Base-by-base conservation (phyloP, 1,140 invertebrate species). In the Procambarus clarkii region DNA sequence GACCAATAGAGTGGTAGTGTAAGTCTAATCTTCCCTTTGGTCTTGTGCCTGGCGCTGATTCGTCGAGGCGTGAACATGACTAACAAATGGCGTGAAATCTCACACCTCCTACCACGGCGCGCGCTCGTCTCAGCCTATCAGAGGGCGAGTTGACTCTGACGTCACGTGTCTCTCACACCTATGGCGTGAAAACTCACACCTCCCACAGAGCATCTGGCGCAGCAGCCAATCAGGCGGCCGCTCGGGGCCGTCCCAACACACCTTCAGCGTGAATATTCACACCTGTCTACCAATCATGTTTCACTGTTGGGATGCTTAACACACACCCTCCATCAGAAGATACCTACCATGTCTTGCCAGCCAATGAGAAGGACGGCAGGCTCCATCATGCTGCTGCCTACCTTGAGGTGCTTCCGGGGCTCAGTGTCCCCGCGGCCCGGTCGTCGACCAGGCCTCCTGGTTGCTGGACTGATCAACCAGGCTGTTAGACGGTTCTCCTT, bases 111-210 rank as follows among this genome's bases (percentile, higher is more conserved):
- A 50, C 88, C 60, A 44, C 82, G 74, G 34, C 81, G 58, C 88
- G 60, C 81, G 82, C 81, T 64, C 82, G 54, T 69, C 74, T 91
- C 48, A 79, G 74, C 88, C 88, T 84, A 91, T 91, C 88, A 85
- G 45, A 21, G 60, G 5, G 80, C 88, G 74, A 82, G 82, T 78
- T 79, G 18, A 11, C 58, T 2, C n/a, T 91, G 88, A 91, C 88
- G 88, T 91, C 88, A 91, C 88, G 50, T 48, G 44, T 85, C 82
- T 69, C 88, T 91, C 81, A 91, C 88, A 91, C 88, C 88, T 91
- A 91, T 91, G 88, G 88, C 88, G 88, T 85, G 88, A 91, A 91
- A 85, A 85, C 81, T 91, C 88, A 91, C 88, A 91, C 88, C 88
- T 91, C 88, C 46, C 82, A 76, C 81, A 46, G 71, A 48, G 81